Conservation (phyloP, 1,140 invertebrate species). For the Drosophila guanche region DNA sequence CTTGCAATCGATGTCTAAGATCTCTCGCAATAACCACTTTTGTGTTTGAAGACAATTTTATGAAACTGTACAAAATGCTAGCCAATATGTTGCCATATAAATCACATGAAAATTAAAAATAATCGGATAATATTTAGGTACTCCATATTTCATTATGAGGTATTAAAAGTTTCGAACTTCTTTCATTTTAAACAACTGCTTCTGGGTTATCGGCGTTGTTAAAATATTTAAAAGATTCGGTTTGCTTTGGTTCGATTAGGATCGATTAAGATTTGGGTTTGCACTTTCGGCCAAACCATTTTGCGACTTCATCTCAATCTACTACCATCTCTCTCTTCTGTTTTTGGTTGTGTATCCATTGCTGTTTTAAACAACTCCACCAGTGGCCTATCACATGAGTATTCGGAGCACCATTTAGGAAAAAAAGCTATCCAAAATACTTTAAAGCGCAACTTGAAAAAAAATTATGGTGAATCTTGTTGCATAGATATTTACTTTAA, state of each 20-base stretch:
- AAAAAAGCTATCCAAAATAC: not conserved
- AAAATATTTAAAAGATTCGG: slow-evolving; percentile 55
- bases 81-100: too few relatives aligned
- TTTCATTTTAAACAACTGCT: slow-evolving; percentile 36
- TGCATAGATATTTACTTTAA: slow-evolving; percentile 8
- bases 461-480: slow-evolving; percentile 31
- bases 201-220: slow-evolving; percentile 43
- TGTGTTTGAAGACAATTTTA: too few relatives aligned
- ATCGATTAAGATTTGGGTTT: not conserved
- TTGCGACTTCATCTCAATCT: slow-evolving; percentile 7
- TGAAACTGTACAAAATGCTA: too few relatives aligned
- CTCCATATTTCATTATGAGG: not conserved
- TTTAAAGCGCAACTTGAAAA: slow-evolving; percentile 12
- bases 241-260: slow-evolving; percentile 20
- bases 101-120: too few relatives aligned
- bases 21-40: too few relatives aligned
- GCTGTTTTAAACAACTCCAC: slow-evolving; percentile 31
- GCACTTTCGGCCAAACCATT: slow-evolving; percentile 28
- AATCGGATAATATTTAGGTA: too few relatives aligned
- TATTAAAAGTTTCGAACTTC: slow-evolving; percentile 1
- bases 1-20: too few relatives aligned
- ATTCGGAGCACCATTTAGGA: slow-evolving; percentile 3
- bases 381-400: slow-evolving; percentile 11
- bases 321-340: slow-evolving; percentile 8
- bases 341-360: not conserved